phyloP scores from a whole-genome alignment of 2,113 vertebrate species.

The Macaca fascicularis region DNA sequence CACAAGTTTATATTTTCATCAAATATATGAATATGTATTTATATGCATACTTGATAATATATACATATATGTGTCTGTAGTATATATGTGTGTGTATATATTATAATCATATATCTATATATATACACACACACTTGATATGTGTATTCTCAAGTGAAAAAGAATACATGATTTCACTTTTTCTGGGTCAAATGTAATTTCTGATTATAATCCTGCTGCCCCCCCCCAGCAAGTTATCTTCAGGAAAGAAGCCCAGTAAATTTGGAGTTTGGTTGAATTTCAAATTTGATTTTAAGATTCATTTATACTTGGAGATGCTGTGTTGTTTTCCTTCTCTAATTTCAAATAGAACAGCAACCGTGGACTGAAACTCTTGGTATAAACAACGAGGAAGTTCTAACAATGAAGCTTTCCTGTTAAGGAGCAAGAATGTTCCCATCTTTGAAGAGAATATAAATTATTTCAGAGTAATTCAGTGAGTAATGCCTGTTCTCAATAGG shows the following conservation, averaged over 20 bases:
- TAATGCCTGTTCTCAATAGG: not conserved
- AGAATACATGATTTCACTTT: constrained; percentile 9
- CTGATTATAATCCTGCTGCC: constrained; percentile 2
- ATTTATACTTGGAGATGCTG: constrained; percentile 26
- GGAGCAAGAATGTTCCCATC: not conserved
- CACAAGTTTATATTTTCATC: too few relatives aligned
- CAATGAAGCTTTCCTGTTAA: not conserved
- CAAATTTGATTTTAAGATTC: constrained; percentile 43
- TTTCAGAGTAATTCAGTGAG: not conserved
- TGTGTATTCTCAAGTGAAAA: not conserved
- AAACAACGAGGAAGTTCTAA: not conserved
- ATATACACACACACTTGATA: too few relatives aligned
- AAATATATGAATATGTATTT: too few relatives aligned
- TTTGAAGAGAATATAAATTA: not conserved
- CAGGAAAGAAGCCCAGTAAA: constrained; percentile 16
- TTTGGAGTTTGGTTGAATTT: constrained; percentile 39
- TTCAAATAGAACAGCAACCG: not conserved
- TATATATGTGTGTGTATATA: too few relatives aligned
- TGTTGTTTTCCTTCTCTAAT: constrained; percentile 14
- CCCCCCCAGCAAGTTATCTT: not conserved
- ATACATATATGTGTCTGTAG: too few relatives aligned
- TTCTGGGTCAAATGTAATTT: constrained; percentile 53
- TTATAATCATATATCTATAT: too few relatives aligned
- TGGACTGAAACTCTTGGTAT: not conserved
- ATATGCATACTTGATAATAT: too few relatives aligned